Conservation (phyloP, 2,113 vertebrate genomes). For the Equus quagga region DNA sequence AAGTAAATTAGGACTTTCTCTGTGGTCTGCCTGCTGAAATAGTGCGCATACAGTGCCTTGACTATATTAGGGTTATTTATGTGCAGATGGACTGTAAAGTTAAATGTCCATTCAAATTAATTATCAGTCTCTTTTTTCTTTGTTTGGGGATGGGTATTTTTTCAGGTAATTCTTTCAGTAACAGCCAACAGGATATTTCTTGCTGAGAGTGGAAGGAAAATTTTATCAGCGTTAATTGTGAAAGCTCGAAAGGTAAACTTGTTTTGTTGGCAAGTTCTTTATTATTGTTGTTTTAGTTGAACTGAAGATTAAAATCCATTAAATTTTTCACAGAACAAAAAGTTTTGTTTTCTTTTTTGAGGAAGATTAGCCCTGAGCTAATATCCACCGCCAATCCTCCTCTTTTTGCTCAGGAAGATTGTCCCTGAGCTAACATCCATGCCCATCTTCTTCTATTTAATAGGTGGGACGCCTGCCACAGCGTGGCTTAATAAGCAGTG, state of each 20-base stretch:
- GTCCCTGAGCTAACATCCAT: no score
- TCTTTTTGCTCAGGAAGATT: no score
- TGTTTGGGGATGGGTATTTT: conserved; percentile 55
- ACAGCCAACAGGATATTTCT: conserved; percentile 93
- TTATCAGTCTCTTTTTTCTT: not conserved
- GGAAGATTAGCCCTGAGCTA: no score
- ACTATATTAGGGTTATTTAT: not conserved
- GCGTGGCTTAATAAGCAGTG: no score
- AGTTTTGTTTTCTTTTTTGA: not conserved
- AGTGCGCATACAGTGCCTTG: no score
- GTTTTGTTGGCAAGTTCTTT: conserved; percentile 57
- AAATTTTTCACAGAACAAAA: conserved; percentile 3
- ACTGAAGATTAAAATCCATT: conserved; percentile 55
- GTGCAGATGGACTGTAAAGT: not conserved
- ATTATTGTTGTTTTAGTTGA: not conserved
- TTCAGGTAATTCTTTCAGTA: conserved; percentile 95
- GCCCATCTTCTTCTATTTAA: no score
- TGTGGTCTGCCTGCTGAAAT: not conserved
- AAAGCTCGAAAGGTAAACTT: conserved; percentile 94
- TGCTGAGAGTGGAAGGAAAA: conserved; percentile 95
- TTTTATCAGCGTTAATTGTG: conserved; percentile 95
- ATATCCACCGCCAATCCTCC: no score
- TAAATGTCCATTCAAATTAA: not conserved
- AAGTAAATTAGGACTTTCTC: not conserved
- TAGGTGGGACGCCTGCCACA: no score